A percentile compares a stretch with the other conserved stretches of the same genome.
phyloP scores from a whole-genome alignment of 2,888 invertebrate species.

The Mythimna impura region DNA sequence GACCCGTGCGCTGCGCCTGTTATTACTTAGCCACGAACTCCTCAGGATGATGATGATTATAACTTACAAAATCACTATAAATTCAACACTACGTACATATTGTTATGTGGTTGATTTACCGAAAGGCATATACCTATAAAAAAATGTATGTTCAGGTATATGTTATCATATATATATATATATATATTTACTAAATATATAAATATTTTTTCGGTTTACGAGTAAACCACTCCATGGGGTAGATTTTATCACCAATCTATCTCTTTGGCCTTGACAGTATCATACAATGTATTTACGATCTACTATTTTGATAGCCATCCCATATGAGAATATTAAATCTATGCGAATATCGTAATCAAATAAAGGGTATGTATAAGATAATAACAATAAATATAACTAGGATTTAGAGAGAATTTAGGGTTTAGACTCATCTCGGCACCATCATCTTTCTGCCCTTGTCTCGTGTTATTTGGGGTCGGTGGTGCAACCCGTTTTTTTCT shows the following conservation, averaged over 20 bases:
- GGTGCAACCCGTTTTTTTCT: too few relatives aligned
- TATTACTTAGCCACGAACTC: too few relatives aligned
- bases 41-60: too few relatives aligned
- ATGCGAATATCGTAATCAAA: background rate
- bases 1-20: too few relatives aligned
- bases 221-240: conserved; percentile 10
- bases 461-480: too few relatives aligned
- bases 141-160: background rate
- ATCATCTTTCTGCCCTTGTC: too few relatives aligned
- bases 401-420: too few relatives aligned
- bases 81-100: background rate
- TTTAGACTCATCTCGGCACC: too few relatives aligned
- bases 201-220: conserved; percentile 15
- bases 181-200: background rate
- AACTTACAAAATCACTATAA: too few relatives aligned
- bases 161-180: background rate
- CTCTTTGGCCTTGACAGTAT: conserved; percentile 6
- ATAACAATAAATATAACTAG: too few relatives aligned
- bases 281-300: conserved; percentile 1
- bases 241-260: conserved; percentile 41
- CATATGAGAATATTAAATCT: conserved; percentile 13
- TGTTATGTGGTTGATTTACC: background rate
- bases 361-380: background rate
- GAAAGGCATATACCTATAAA: background rate
- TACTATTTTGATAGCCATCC: conserved; percentile 12